Evolutionary conservation across 2,113 vertebrate genomes (phyloP).

Genomic region (Upupa epops): DNA sequence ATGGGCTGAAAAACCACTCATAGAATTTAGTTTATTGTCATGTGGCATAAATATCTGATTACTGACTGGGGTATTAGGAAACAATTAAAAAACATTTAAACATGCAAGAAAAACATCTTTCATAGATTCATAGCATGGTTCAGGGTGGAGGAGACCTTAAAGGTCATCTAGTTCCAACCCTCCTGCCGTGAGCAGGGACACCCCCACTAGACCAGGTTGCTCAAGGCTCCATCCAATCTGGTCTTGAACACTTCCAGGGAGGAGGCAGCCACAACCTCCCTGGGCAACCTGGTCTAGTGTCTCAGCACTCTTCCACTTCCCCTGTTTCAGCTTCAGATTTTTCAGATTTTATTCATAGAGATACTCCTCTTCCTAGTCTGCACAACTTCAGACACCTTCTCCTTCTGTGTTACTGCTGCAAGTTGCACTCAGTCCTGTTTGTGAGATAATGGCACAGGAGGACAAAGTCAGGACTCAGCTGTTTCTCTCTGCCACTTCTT

Average conservation of each 20-base stretch:
- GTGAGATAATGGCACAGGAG: not conserved
- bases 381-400: not conserved
- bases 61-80: not conserved
- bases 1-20: not conserved
- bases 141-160: too few relatives aligned
- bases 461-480: not conserved
- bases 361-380: not conserved
- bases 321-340: not conserved
- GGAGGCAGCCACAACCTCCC: too few relatives aligned
- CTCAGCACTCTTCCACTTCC: not conserved
- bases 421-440: not conserved
- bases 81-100: not conserved
- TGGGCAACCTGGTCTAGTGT: too few relatives aligned
- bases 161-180: too few relatives aligned
- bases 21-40: too few relatives aligned
- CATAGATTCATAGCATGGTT: too few relatives aligned
- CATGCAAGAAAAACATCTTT: not conserved
- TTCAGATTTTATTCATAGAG: too few relatives aligned
- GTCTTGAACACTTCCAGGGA: too few relatives aligned
- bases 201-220: too few relatives aligned
- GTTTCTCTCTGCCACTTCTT: not conserved
- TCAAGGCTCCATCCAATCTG: too few relatives aligned
- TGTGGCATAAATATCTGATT: not conserved
- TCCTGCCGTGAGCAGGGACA: too few relatives aligned
- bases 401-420: not conserved